Conservation (phyloP, 2,888 invertebrate species). For the Caradrina kadenii region DNA sequence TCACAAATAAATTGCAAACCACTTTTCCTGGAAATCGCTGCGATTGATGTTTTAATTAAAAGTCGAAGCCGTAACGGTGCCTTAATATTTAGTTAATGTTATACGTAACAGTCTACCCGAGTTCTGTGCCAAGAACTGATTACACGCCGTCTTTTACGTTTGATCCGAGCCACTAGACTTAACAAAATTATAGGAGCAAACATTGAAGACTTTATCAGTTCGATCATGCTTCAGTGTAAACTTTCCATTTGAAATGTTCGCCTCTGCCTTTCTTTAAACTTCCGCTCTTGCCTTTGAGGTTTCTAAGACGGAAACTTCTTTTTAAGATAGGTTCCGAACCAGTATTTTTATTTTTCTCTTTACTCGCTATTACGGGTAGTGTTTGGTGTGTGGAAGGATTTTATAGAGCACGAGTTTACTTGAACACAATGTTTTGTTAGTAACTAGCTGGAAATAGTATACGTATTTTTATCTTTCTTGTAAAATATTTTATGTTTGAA, state of each 20-base stretch:
- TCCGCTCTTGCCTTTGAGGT: slow-evolving; percentile 83
- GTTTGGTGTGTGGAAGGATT: slow-evolving; percentile 41
- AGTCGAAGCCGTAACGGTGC: not conserved
- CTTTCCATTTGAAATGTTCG: slow-evolving; percentile 81
- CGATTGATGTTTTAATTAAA: slow-evolving; percentile 39
- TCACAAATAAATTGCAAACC: slow-evolving; percentile 11
- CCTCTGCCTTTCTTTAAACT: slow-evolving; percentile 83
- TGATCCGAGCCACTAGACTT: slow-evolving; percentile 68
- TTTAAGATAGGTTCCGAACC: slow-evolving; percentile 73
- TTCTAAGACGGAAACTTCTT: slow-evolving; percentile 81
- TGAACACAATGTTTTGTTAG: slow-evolving; percentile 35
- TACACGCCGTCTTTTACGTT: slow-evolving; percentile 55
- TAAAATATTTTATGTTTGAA: not conserved
- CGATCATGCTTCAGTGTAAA: slow-evolving; percentile 77
- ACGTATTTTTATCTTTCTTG: slow-evolving; percentile 10
- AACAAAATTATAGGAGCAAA: slow-evolving; percentile 76
- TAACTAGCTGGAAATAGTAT: slow-evolving; percentile 24
- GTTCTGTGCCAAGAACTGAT: slow-evolving; percentile 52
- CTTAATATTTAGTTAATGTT: slow-evolving; percentile 19
- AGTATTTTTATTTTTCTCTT: slow-evolving; percentile 74
- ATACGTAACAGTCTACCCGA: slow-evolving; percentile 12
- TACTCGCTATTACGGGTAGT: slow-evolving; percentile 61
- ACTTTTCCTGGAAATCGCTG: slow-evolving; percentile 11
- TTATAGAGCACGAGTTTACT: slow-evolving; percentile 32
- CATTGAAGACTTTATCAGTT: slow-evolving; percentile 76